These are phyloP conservation scores for Leucozona laternaria DNA, from an alignment of 2,888 invertebrate genomes.

Conservation along the genomic window DNA sequence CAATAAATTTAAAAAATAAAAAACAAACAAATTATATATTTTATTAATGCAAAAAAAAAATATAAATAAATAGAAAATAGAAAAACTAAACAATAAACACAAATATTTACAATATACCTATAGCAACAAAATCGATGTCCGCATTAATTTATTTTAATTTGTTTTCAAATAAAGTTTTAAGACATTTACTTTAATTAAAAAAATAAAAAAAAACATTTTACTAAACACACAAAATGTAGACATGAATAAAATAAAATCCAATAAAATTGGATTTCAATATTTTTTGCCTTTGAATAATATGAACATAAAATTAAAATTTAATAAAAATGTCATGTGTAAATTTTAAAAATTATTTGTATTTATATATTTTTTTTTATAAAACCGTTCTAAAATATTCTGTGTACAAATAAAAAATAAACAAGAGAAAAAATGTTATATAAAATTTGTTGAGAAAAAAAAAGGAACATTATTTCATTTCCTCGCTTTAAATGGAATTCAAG, in stretches of 20 bases:
- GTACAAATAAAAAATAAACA: slow-evolving; percentile 64
- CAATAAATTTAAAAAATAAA: slow-evolving; percentile 42
- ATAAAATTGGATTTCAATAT: slow-evolving; percentile 44
- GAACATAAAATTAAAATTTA: slow-evolving; percentile 4
- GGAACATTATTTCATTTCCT: slow-evolving; percentile 65
- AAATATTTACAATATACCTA: slow-evolving; percentile 56
- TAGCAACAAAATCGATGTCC: slow-evolving; percentile 69
- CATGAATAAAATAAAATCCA: neutral
- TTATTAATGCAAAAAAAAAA: slow-evolving; percentile 62
- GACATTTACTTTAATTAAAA: no score
- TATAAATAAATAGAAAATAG: neutral
- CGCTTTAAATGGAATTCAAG: slow-evolving; percentile 75
- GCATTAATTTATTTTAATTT: slow-evolving; percentile 36
- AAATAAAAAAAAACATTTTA: neutral
- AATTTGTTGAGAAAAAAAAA: slow-evolving; percentile 50
- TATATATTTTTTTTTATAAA: slow-evolving; percentile 12
- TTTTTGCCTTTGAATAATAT: slow-evolving; percentile 49
- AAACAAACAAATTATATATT: slow-evolving; percentile 53
- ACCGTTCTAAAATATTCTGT: slow-evolving; percentile 40
- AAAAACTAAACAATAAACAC: slow-evolving; percentile 32
- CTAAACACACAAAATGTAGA: slow-evolving; percentile 1
- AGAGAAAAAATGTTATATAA: slow-evolving; percentile 24
- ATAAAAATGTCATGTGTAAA: slow-evolving; percentile 29
- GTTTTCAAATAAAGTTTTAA: slow-evolving; percentile 12
- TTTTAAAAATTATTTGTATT: slow-evolving; percentile 33